Evolutionary conservation across 1,140 invertebrate genomes (phyloP).

Genomic region (Bombyx mandarina): DNA sequence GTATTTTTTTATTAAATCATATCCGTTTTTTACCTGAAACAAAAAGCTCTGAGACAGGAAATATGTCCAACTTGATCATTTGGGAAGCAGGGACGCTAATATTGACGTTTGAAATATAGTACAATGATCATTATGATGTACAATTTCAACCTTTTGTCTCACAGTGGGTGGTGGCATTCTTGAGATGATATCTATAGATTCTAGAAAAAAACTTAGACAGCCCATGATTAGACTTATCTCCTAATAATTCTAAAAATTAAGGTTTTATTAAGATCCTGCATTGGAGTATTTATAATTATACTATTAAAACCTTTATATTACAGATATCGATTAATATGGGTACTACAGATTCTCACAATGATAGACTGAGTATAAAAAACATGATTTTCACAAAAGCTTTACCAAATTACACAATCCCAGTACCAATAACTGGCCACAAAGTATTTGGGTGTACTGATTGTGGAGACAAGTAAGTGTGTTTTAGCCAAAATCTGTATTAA

Average conservation of each 20-base stretch:
- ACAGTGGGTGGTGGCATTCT: too few species aligned
- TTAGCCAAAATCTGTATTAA: background rate
- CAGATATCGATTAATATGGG: constrained; percentile 3
- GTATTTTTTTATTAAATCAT: too few species aligned
- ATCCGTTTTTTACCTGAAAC: too few species aligned
- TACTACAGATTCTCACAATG: constrained; percentile 18
- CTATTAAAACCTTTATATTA: constrained; percentile 1
- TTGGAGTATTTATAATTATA: background rate
- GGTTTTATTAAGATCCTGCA: background rate
- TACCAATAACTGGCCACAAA: constrained; percentile 37
- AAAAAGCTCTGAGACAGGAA: too few species aligned
- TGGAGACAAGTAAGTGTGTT: constrained; percentile 51
- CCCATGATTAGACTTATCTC: too few species aligned
- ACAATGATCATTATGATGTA: too few species aligned
- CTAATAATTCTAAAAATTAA: background rate
- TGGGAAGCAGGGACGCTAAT: too few species aligned
- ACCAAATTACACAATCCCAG: constrained; percentile 39
- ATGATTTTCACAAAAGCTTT: constrained; percentile 48
- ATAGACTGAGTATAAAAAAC: constrained; percentile 47
- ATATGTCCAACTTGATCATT: too few species aligned
- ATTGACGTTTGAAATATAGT: too few species aligned
- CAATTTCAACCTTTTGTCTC: too few species aligned
- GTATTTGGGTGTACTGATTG: constrained; percentile 51
- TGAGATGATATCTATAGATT: too few species aligned
- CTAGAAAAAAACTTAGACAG: too few species aligned